Conservation (phyloP, 2,797 vertebrate genomes). For the Xenentodon cancila region DNA sequence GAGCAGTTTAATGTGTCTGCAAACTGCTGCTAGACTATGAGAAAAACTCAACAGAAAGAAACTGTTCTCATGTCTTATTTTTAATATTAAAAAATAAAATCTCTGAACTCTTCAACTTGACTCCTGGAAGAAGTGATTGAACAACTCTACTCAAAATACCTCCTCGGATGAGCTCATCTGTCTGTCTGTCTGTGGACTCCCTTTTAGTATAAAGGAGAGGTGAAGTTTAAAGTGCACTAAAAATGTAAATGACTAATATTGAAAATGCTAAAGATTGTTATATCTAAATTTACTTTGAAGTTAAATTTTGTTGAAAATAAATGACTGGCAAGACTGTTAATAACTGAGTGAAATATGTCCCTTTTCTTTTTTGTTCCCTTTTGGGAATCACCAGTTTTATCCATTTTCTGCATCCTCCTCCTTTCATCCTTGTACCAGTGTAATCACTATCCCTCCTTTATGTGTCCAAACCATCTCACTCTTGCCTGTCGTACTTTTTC, state of each 20-base stretch:
- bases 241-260: conserved; percentile 56
- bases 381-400: too few species aligned
- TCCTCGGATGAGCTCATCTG: conserved; percentile 21
- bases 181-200: conserved; percentile 40
- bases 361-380: too few species aligned
- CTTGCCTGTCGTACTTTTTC: too few species aligned
- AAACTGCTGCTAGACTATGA: too few species aligned
- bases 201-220: conserved; percentile 46
- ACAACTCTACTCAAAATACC: conserved; percentile 28
- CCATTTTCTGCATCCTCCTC: too few species aligned
- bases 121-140: too few species aligned
- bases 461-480: too few species aligned
- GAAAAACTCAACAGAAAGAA: not conserved
- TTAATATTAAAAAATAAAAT: not conserved
- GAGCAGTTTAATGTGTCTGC: too few species aligned
- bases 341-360: not conserved
- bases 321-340: conserved; percentile 79
- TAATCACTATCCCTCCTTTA: too few species aligned
- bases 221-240: conserved; percentile 76
- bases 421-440: too few species aligned
- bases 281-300: conserved; percentile 62
- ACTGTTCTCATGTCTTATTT: too few species aligned
- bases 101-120: not conserved
- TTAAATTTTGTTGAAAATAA: conserved; percentile 76
- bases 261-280: conserved; percentile 52